Base-by-base conservation (phyloP, 1,140 invertebrate species). In the Copidosoma floridanum region DNA sequence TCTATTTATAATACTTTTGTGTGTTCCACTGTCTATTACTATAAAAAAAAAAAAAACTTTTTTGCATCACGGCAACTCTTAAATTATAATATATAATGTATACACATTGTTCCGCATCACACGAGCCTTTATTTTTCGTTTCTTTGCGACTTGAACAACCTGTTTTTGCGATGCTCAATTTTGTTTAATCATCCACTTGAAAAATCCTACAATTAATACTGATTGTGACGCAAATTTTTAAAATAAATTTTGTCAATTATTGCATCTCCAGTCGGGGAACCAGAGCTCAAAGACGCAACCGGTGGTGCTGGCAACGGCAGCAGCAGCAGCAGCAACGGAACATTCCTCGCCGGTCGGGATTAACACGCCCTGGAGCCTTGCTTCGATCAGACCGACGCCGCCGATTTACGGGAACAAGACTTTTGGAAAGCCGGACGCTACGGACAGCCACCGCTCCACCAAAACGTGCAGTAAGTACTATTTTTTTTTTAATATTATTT, bases 371-470 rank as follows among this genome's bases (percentile, higher is more conserved):
- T 80, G 78, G 78, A 73, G 68, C 52, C 68, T 80, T 24, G 73
- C 78, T 65, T 79, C 71, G 32, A 66, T 80, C 64, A 71, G 78
- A 63, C 78, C 77, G 62, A 77, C 78, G 41, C 71, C 76, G 56
- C 77, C 78, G 52, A 61, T 70, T 16, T 80, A 79, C 47, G 70
- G 61, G 52, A 55, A 70, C 35, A 79, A 76, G 63, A 65, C 65
- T 64, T 73, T 76, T 75, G 69, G 73, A 50, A 80, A 80, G 68
- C 66, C 66, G 35, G 75, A 78, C 56, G 56, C 53, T 18, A 54
- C 68, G 40, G 72, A 78, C 57, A 57, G 55, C 48, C 66, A 68
- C 53, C 67, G 71, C 0, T 55, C 67, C 48, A 61, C 67, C 60
- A 70, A 71, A 71, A 59, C 66, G 37, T 68, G 68, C 56, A 78